Evolutionary conservation across 2,888 invertebrate genomes (phyloP), one percentile per base, ranked within the genome.

Genomic region (Thera britannica): DNA sequence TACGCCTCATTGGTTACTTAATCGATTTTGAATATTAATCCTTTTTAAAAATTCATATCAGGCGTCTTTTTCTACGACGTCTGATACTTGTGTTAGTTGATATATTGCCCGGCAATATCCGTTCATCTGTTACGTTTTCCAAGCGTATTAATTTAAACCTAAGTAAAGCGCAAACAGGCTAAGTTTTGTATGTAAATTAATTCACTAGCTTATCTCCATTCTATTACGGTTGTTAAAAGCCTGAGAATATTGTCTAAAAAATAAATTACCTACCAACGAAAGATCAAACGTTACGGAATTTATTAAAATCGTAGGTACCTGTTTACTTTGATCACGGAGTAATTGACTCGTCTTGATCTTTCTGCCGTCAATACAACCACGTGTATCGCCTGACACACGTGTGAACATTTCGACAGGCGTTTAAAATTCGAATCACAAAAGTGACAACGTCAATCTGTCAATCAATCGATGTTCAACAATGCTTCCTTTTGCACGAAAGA

Each of bases 401-500:
- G 78, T 77, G 76, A 77, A 75, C 73, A 67, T 12, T 75, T 74
- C 67, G 57, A 72, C 62, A 65, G 71, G 73, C 69, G 68, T 77
- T 73, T 68, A 58, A 72, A 71, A 72, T 67, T 68, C 65, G 62
- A 65, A 65, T 73, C 66, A 71, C 72, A 70, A 68, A 71, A 71
- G 71, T 72, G 73, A 70, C 72, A 73, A 63, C 66, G 71, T 72
- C 70, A 67, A 70, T 66, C 71, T 72, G 75, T 75, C 75, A 75
- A 74, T 75, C 75, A 73, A 67, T 51, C 67, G 62, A 64, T 66
- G 54, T 56, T 55, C 68, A 67, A 72, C 69, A 79, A 80, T 74
- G 70, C 70, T 78, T 79, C 76, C 80, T 79, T 79, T 80, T 77
- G 75, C 68, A 75, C 78, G 80, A 79, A 76, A 73, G 81, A 80